phyloP scores from a whole-genome alignment of 92 coral and sea anemone genomes.

The Porites cylindrica region DNA sequence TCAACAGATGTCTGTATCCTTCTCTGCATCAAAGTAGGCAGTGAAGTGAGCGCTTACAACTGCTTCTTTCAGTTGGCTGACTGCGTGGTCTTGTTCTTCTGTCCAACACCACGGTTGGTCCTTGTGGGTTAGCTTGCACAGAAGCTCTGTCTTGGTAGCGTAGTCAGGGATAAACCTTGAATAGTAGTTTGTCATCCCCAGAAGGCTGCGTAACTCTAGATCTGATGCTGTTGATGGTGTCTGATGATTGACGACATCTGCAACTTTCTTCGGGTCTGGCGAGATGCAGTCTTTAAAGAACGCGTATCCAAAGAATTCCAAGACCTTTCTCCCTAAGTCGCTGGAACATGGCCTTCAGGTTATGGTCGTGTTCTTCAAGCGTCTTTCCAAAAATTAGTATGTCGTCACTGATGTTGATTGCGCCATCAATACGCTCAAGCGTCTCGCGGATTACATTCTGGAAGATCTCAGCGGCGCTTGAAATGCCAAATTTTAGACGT shows the following conservation, averaged over 20 bases:
- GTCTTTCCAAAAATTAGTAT: no score
- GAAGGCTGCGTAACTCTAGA: slow-evolving; percentile 1
- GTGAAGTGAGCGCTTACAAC: no score
- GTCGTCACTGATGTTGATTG: no score
- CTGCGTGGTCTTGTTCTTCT: no score
- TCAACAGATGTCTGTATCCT: no score
- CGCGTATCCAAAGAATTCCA: slow-evolving; percentile 46
- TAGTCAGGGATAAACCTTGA: neutral
- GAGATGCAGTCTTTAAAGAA: slow-evolving; percentile 32
- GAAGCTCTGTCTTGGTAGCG: slow-evolving; percentile 45
- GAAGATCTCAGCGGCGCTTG: no score
- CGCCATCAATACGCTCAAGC: neutral
- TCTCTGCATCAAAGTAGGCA: no score
- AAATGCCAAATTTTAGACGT: neutral
- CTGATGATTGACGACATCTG: no score
- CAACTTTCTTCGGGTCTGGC: slow-evolving; percentile 9
- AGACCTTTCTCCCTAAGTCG: no score
- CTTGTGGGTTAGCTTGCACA: slow-evolving; percentile 48
- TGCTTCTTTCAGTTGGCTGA: no score
- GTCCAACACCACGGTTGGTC: neutral
- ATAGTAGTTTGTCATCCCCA: neutral
- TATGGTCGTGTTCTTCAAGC: no score
- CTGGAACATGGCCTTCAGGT: no score
- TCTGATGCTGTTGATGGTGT: neutral
- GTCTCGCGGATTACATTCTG: neutral